Conservation (phyloP, 2,888 invertebrate species). For the Carcina quercana region DNA sequence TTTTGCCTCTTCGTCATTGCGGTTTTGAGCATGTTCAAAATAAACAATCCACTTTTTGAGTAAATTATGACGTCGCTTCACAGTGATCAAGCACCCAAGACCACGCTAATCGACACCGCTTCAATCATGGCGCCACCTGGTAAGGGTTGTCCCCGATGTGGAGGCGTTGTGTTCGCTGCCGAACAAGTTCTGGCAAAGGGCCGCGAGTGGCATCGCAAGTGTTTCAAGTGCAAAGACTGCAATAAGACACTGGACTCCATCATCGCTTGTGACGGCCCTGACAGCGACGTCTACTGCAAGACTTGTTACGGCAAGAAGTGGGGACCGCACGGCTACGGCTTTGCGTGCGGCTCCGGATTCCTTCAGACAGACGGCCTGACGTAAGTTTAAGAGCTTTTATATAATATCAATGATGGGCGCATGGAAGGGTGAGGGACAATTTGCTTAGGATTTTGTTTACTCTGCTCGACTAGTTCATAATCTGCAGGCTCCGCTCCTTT, state of each 20-base stretch:
- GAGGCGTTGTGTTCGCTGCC: slow-evolving; percentile 93
- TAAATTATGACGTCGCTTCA: slow-evolving; percentile 10
- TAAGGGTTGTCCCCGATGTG: slow-evolving; percentile 92
- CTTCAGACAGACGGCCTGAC: slow-evolving; percentile 92
- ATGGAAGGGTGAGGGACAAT: too few relatives aligned
- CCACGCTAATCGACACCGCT: slow-evolving; percentile 86
- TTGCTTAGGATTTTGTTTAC: too few relatives aligned
- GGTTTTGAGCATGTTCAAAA: too few relatives aligned
- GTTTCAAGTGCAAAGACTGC: slow-evolving; percentile 95
- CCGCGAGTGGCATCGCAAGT: slow-evolving; percentile 94
- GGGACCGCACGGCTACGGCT: slow-evolving; percentile 98
- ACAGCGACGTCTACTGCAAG: slow-evolving; percentile 95
- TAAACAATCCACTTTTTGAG: too few relatives aligned
- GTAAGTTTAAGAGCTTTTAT: slow-evolving; percentile 66
- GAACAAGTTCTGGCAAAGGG: slow-evolving; percentile 95
- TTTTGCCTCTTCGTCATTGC: too few relatives aligned
- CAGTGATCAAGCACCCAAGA: slow-evolving; percentile 85
- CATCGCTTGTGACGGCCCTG: slow-evolving; percentile 95
- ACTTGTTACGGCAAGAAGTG: slow-evolving; percentile 98
- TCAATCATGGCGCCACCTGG: slow-evolving; percentile 87
- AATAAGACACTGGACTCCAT: slow-evolving; percentile 96
- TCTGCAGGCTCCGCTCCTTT: too few relatives aligned
- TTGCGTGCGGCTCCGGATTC: slow-evolving; percentile 96
- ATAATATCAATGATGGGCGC: too few relatives aligned
- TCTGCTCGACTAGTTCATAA: too few relatives aligned